Conservation (phyloP, 2,797 vertebrate genomes). For the Gila robusta region DNA sequence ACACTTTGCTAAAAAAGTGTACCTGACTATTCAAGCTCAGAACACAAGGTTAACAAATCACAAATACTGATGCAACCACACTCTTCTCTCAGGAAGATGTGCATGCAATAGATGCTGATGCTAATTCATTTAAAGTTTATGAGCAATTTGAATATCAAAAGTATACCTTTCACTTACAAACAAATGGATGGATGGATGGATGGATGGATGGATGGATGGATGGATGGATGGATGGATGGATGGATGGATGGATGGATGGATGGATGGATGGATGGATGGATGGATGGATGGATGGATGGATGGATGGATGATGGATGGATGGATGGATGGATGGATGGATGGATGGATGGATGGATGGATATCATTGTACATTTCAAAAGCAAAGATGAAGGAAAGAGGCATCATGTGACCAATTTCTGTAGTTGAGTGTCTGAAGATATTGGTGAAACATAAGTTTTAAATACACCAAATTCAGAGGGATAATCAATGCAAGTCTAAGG, state of each 20-base stretch:
- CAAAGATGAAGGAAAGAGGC: background rate
- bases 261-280: too few relatives aligned
- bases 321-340: too few relatives aligned
- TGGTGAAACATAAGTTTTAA: background rate
- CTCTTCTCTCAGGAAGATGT: background rate
- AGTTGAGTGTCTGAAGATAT: background rate
- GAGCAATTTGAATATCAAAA: too few relatives aligned
- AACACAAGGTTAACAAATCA: slow-evolving; percentile 19
- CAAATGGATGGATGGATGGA: too few relatives aligned
- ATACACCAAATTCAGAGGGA: background rate
- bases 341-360: too few relatives aligned
- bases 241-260: too few relatives aligned
- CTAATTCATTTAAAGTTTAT: background rate
- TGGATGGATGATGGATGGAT: too few relatives aligned
- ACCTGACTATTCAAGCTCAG: background rate
- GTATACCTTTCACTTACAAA: too few relatives aligned
- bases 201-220: too few relatives aligned
- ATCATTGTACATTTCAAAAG: background rate
- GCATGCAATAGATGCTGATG: background rate
- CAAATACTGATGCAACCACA: background rate
- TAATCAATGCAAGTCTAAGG: background rate
- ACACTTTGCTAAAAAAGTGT: background rate
- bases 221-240: too few relatives aligned
- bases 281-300: too few relatives aligned
- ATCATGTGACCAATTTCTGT: background rate